These are phyloP conservation scores for Neosilurus hyrtlii DNA, from an alignment of 2,797 vertebrate species.

Conservation along the genomic window DNA sequence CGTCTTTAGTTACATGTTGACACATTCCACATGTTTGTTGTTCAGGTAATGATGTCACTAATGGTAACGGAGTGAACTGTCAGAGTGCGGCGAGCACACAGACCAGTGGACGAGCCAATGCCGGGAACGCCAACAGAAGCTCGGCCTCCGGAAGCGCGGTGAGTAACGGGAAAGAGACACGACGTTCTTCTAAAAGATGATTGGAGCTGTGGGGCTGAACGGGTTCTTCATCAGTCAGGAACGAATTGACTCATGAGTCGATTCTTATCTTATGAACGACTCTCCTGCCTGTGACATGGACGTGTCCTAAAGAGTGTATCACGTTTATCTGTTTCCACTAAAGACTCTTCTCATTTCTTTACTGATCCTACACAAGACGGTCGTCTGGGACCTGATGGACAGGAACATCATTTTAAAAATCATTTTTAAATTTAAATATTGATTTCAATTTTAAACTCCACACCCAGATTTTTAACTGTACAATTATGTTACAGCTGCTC, in stretches of 20 bases:
- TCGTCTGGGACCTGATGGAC: background rate
- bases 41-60: slow-evolving; percentile 72
- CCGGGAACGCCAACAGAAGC: slow-evolving; percentile 66
- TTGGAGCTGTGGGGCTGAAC: background rate
- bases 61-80: slow-evolving; percentile 72
- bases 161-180: slow-evolving; percentile 81
- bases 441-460: too few relatives aligned
- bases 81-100: slow-evolving; percentile 59
- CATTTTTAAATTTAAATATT: too few relatives aligned
- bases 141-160: slow-evolving; percentile 69
- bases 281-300: background rate
- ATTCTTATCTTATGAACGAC: background rate
- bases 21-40: too few relatives aligned
- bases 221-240: background rate
- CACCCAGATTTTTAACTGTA: background rate
- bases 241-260: background rate
- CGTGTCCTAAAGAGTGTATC: too few relatives aligned
- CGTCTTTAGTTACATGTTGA: too few relatives aligned
- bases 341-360: background rate
- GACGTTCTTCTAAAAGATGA: slow-evolving; percentile 80
- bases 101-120: slow-evolving; percentile 66
- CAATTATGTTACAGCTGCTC: too few relatives aligned
- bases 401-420: background rate
- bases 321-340: background rate
- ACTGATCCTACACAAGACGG: background rate